A percentile compares a stretch with the other conserved stretches of the same genome.
Evolutionary conservation across 2,797 vertebrate genomes (phyloP).

Genomic region (Paratrypauchen microcephalus): DNA sequence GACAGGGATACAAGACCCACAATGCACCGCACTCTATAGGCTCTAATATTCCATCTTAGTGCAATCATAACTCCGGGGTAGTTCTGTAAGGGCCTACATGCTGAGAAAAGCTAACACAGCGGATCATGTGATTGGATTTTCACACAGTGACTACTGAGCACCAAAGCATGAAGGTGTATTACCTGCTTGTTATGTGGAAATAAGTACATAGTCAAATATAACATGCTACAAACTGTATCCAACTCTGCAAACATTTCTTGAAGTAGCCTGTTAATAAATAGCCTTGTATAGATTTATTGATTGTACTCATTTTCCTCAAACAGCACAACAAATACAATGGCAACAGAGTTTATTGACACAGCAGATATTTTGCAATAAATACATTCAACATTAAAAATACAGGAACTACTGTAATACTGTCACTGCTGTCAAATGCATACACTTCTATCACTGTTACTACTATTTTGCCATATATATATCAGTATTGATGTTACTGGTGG

Average conservation of each 20-base stretch:
- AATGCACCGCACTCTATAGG: conserved; percentile 40
- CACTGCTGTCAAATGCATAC: not conserved
- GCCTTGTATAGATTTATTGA: not conserved
- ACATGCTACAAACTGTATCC: not conserved
- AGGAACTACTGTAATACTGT: not conserved
- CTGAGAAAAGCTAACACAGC: conserved; percentile 24
- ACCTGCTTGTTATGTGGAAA: conserved; percentile 21
- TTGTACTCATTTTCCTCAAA: not conserved
- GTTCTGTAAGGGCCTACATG: conserved; percentile 20
- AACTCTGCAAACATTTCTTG: not conserved
- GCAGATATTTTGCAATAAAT: not conserved
- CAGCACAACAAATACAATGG: not conserved
- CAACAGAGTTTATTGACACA: not conserved
- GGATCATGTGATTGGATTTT: conserved; percentile 37
- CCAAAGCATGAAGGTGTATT: conserved; percentile 20
- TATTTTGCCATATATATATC: not conserved
- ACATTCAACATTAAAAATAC: no score
- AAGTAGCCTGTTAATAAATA: not conserved
- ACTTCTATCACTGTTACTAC: not conserved
- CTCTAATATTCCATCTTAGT: conserved; percentile 41
- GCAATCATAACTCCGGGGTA: conserved; percentile 27
- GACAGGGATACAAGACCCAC: conserved; percentile 35
- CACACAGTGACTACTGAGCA: conserved; percentile 14
- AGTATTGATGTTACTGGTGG: no score
- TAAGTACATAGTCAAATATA: not conserved